These are phyloP conservation scores for Drosophila kanapiae DNA, from an alignment of 1,140 invertebrate species.

Conservation along the genomic window DNA sequence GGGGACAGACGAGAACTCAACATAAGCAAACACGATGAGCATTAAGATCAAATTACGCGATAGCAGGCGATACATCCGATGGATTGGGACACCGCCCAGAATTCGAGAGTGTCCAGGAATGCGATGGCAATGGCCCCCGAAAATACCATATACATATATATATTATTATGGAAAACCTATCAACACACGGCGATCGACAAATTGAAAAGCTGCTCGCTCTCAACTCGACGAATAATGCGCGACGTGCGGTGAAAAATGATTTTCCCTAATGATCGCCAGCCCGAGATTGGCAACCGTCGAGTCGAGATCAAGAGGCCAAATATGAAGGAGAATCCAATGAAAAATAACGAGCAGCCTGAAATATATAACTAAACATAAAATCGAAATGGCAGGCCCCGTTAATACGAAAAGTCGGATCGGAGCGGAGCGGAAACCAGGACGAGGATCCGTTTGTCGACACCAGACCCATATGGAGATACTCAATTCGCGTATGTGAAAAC, in stretches of 20 bases:
- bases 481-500: constrained; percentile 68
- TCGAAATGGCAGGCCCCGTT: constrained; percentile 79
- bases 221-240: constrained; percentile 37
- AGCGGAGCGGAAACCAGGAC: constrained; percentile 31
- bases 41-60: constrained; percentile 81
- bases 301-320: constrained; percentile 77
- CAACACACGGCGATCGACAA: constrained; percentile 69
- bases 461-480: constrained; percentile 50
- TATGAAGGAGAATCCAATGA: constrained; percentile 71
- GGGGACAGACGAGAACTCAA: background rate
- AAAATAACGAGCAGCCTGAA: constrained; percentile 77
- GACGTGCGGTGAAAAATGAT: constrained; percentile 74
- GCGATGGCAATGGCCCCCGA: constrained; percentile 66
- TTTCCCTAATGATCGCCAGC: constrained; percentile 61
- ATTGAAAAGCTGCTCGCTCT: constrained; percentile 52
- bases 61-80: constrained; percentile 57
- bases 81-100: constrained; percentile 43
- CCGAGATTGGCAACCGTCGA: constrained; percentile 31
- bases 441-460: constrained; percentile 69
- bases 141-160: constrained; percentile 14
- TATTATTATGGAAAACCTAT: constrained; percentile 36
- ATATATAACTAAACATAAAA: constrained; percentile 82
- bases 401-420: constrained; percentile 48
- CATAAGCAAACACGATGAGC: constrained; percentile 73
- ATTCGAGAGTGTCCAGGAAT: constrained; percentile 47